Base-by-base conservation (phyloP, 2,888 invertebrate genomes). In the Microchrysa polita region DNA sequence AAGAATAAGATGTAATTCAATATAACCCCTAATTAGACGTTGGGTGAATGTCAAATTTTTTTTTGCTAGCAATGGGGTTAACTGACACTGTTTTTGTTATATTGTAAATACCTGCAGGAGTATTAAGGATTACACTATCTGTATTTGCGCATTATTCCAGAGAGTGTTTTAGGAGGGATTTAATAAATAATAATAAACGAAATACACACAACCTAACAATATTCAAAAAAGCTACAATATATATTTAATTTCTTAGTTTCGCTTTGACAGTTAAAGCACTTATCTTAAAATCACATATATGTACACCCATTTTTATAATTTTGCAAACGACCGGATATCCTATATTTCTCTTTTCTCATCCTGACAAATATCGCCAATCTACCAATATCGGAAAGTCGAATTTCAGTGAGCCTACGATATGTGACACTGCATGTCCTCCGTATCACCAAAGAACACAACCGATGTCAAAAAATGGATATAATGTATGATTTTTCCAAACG, bases 381-480 rank as follows among this genome's bases (percentile, higher is more conserved):
- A 40, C 27, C 4, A 34, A 34, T 34, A 34, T 40, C 20, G 10
- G 34, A 12, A n/a, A n/a, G 55, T 69, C 40, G 16, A 69, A 67
- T 40, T 69, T 55, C 42, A 12, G 65, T 55, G 69, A 69, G 69
- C 69, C 69, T 69, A 55, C 57, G 69, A 69, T 57, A 69, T 69
- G 69, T n/a, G 69, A 57, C 69, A 40, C 69, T 57, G 18, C 42
- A 34, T 44, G 27, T 34, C 7, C 22, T 48, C 22, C 20, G 14
- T 18, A 18, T 34, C 27, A 34, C 27, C n/a, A n/a, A 20, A 20
- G 55, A 10, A 55, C 22, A 55, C 42, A 34, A 44, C 9, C 65
- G 2, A 61, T 12, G 65, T 9, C 22, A 22, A 42, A 65, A 65
- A 65, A 65, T 42, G 22, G 10, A 34, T n/a, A 63, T 42, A 65